Base-by-base conservation (phyloP, 2,888 invertebrate species). In the Hypomecis punctinalis region DNA sequence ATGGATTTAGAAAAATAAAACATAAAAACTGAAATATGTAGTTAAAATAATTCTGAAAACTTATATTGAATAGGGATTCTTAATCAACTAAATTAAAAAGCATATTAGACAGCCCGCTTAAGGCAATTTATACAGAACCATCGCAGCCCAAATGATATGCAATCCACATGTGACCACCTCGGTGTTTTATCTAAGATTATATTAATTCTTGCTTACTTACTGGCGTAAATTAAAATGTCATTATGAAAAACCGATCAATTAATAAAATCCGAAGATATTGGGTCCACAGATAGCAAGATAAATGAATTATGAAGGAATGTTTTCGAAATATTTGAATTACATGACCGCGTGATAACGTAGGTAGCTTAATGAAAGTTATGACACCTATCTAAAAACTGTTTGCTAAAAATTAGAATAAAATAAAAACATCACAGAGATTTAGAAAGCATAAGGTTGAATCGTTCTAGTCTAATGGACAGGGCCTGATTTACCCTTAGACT, bases 191-290 rank as follows among this genome's bases (percentile, higher is more conserved):
- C 61, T 37, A 40, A 40, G 61, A 47, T 49, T 51, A 49, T 49
- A 35, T 49, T 51, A 49, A 42, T 49, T 42, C 43, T 43, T 6
- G 40, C 39, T 52, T 40, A 58, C 13, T 48, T 60, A 52, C 39
- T 53, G 33, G n/a, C 52, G 45, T 55, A 48, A 51, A 57, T 13
- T 55, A 51, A 39, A 51, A 51, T 51, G 52, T 40, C 40, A 40
- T 11, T 35, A 54, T 46, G 37, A 10, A 37, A 37, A 9, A 65
- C 55, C 57, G 57, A 63, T 63, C 57, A 52, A 57, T 40, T 43
- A 51, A 45, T 51, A 43, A 45, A 62, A 56, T 62, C 57, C 40
- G 9, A 47, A 13, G 55, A 53, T 53, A 43, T n/a, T 11, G 39
- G 23, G 23, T 23, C 23, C 10, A 42, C n/a, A 49, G 48, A 45